These are phyloP conservation scores for Heliconius congener DNA, from an alignment of 1,140 invertebrate species.

Conservation along the genomic window DNA sequence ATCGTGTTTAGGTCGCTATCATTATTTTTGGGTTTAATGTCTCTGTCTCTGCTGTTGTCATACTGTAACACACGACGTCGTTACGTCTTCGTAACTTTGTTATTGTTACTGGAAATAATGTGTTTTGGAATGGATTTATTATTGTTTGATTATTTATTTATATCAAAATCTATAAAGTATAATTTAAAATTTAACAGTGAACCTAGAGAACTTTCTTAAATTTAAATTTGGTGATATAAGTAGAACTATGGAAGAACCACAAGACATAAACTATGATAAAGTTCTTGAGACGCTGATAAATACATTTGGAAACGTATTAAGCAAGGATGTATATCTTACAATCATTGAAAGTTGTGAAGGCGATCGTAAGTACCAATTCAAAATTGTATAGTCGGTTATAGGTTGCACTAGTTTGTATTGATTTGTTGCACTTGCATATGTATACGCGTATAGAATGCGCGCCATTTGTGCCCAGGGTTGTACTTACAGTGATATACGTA, in stretches of 20 bases:
- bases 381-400: background rate
- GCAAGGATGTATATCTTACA: conserved; percentile 53
- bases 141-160: background rate
- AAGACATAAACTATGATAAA: conserved; percentile 38
- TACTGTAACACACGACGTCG: background rate
- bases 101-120: background rate
- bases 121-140: conserved; percentile 12
- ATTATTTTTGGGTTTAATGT: background rate
- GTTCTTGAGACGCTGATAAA: conserved; percentile 55
- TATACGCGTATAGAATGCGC: conserved; percentile 31
- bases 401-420: conserved; percentile 20
- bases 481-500: conserved; percentile 6
- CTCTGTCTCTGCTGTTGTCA: background rate
- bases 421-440: conserved; percentile 24
- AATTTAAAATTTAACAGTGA: background rate
- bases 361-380: conserved; percentile 59
- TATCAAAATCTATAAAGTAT: background rate
- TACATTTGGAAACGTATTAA: conserved; percentile 60
- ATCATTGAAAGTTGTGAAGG: conserved; percentile 62
- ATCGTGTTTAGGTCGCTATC: background rate
- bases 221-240: conserved; percentile 6
- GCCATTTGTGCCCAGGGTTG: conserved; percentile 28
- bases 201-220: background rate
- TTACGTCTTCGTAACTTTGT: conserved; percentile 9
- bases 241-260: conserved; percentile 37